A percentile compares a stretch with the other conserved stretches of the same genome.
phyloP scores from a whole-genome alignment of 2,888 invertebrate genomes.

The Hemithea aestivaria region DNA sequence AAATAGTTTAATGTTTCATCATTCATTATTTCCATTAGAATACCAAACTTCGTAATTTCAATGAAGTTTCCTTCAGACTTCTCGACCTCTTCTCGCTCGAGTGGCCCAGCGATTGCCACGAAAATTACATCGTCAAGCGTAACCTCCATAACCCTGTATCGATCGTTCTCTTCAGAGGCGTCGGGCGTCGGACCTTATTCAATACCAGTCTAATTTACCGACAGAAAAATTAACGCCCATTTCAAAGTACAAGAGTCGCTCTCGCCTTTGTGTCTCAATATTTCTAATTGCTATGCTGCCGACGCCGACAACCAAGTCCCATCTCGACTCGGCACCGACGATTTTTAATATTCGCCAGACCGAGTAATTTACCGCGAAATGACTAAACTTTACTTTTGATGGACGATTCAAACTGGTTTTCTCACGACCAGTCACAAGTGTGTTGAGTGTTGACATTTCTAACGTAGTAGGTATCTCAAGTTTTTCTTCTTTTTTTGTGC shows the following conservation, averaged over 20 bases:
- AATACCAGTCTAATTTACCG: slow-evolving; percentile 35
- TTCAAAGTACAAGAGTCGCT: slow-evolving; percentile 24
- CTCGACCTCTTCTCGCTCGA: slow-evolving; percentile 9
- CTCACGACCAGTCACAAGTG: slow-evolving; percentile 6
- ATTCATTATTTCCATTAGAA: too few relatives aligned
- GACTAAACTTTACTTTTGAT: slow-evolving; percentile 5
- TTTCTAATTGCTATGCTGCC: slow-evolving; percentile 39
- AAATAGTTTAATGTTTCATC: too few relatives aligned
- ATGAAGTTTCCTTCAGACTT: slow-evolving; percentile 5
- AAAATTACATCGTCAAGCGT: slow-evolving; percentile 24
- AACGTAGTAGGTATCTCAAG: too few relatives aligned
- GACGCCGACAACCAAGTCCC: slow-evolving; percentile 10
- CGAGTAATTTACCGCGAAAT: slow-evolving; percentile 36
- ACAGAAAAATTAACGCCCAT: slow-evolving; percentile 45
- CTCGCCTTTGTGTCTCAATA: slow-evolving; percentile 36
- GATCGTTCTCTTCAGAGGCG: slow-evolving; percentile 23
- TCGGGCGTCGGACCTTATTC: slow-evolving; percentile 5
- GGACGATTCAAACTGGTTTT: slow-evolving; percentile 9
- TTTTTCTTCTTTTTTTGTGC: too few relatives aligned
- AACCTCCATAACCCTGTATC: slow-evolving; percentile 29
- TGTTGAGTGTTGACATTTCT: neutral
- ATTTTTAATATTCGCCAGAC: slow-evolving; percentile 34
- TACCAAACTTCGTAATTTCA: too few relatives aligned
- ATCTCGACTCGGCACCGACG: slow-evolving; percentile 30
- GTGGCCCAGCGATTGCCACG: slow-evolving; percentile 15